Conservation (phyloP, 2,888 invertebrate genomes). For the Resseliella maxima region DNA sequence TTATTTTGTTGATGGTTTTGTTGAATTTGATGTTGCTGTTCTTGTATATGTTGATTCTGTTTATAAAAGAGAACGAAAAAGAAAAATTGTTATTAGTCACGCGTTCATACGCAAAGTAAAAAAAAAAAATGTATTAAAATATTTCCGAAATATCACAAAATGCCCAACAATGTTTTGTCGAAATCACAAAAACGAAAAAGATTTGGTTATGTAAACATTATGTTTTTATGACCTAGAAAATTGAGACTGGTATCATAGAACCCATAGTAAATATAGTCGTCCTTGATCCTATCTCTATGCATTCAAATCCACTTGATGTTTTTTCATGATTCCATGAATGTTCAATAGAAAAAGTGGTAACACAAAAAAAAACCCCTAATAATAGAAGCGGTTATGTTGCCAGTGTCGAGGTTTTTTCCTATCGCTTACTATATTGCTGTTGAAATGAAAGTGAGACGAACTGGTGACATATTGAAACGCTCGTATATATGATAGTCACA, state of each 20-base stretch:
- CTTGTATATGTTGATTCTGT: conserved; percentile 68
- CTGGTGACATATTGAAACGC: conserved; percentile 51
- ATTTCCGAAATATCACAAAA: conserved; percentile 20
- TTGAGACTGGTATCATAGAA: neutral
- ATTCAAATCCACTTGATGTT: conserved; percentile 34
- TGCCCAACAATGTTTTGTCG: neutral
- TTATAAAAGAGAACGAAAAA: neutral
- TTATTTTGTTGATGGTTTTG: conserved; percentile 65
- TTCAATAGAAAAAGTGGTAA: conserved; percentile 32
- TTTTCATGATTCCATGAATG: neutral
- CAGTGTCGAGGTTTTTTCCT: neutral
- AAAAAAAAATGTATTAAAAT: neutral
- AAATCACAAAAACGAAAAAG: neutral
- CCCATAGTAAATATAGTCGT: conserved; percentile 1
- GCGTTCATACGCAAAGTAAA: neutral
- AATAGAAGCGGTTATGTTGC: conserved; percentile 24
- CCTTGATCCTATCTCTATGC: conserved; percentile 24
- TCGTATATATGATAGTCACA: neutral
- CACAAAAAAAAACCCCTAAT: neutral
- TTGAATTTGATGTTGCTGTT: conserved; percentile 67
- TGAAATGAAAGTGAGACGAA: conserved; percentile 41
- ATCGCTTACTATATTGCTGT: neutral
- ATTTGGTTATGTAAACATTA: neutral
- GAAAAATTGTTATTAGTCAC: neutral
- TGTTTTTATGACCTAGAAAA: conserved; percentile 6